Evolutionary conservation across 2,888 invertebrate genomes (phyloP).

Genomic region (Ceriagrion tenellum): DNA sequence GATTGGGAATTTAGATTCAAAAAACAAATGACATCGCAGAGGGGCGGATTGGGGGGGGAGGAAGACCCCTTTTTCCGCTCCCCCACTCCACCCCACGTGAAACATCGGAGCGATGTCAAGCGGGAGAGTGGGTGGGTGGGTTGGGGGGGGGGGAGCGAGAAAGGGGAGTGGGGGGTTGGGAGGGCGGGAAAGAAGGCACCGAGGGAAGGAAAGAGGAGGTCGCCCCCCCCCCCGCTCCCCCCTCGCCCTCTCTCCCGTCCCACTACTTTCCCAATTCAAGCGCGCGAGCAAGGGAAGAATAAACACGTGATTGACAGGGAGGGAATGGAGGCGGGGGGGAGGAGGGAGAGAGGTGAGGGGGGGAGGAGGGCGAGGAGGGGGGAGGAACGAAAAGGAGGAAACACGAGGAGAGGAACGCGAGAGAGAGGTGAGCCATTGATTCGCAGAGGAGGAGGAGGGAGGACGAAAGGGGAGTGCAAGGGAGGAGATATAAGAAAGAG

Average conservation of each 20-base stretch:
- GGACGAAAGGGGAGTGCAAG: neutral
- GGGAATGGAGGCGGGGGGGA: neutral
- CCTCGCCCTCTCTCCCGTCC: too few species aligned
- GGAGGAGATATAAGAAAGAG: too few species aligned
- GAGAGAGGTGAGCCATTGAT: conserved; percentile 10
- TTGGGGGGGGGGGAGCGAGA: neutral
- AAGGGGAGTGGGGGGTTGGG: neutral
- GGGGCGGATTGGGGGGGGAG: neutral
- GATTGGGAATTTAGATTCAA: neutral
- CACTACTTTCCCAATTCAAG: neutral
- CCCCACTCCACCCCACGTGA: too few species aligned
- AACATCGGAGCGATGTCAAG: neutral
- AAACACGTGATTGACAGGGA: conserved; percentile 7
- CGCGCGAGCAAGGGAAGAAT: neutral
- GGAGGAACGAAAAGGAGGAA: neutral
- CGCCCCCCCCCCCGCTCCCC: too few species aligned
- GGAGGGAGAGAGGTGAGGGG: neutral
- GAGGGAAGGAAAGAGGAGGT: too few species aligned
- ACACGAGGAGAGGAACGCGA: neutral
- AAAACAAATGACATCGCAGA: neutral
- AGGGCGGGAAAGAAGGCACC: neutral
- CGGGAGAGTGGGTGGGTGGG: neutral
- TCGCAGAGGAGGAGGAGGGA: neutral
- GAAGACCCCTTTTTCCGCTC: too few species aligned
- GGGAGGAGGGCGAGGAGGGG: neutral